These are phyloP conservation scores for Chironomus riparius DNA, from an alignment of 2,888 invertebrate genomes.

Conservation along the genomic window DNA sequence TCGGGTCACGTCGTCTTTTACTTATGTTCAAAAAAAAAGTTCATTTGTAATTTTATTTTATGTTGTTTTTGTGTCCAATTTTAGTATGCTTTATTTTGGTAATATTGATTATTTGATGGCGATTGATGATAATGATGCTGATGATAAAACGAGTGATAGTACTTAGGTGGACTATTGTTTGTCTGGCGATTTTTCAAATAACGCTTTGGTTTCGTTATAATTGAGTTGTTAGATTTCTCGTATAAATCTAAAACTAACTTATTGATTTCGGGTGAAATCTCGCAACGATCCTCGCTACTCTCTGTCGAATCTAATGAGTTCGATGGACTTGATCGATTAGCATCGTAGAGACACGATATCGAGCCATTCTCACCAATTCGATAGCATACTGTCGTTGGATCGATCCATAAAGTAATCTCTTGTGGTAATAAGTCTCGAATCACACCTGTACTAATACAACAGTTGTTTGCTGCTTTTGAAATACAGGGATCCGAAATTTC, in stretches of 20 bases:
- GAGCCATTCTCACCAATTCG: slow-evolving; percentile 56
- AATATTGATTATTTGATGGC: slow-evolving; percentile 26
- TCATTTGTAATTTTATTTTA: not conserved
- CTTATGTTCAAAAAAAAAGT: not conserved
- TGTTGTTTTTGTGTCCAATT: not conserved
- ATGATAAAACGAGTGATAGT: slow-evolving; percentile 3
- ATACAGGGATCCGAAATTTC: slow-evolving; percentile 57
- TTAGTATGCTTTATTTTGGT: slow-evolving; percentile 27
- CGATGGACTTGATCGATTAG: slow-evolving; percentile 28
- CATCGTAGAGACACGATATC: slow-evolving; percentile 48
- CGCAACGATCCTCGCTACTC: slow-evolving; percentile 1
- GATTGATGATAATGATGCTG: slow-evolving; percentile 1
- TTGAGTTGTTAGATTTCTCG: slow-evolving; percentile 15
- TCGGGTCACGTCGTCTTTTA: not conserved
- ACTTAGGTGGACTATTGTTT: slow-evolving; percentile 21
- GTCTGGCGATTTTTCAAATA: slow-evolving; percentile 9
- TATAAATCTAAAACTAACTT: slow-evolving; percentile 23
- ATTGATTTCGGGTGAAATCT: slow-evolving; percentile 23
- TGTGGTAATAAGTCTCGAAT: slow-evolving; percentile 50
- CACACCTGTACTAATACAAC: slow-evolving; percentile 51
- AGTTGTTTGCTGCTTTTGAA: slow-evolving; percentile 53
- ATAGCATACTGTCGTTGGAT: slow-evolving; percentile 62
- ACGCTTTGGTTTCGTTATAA: slow-evolving; percentile 26
- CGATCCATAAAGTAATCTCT: slow-evolving; percentile 69
- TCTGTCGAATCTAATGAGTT: slow-evolving; percentile 28